phyloP scores from a whole-genome alignment of 2,797 vertebrate genomes.

The Margarornis squamiger region DNA sequence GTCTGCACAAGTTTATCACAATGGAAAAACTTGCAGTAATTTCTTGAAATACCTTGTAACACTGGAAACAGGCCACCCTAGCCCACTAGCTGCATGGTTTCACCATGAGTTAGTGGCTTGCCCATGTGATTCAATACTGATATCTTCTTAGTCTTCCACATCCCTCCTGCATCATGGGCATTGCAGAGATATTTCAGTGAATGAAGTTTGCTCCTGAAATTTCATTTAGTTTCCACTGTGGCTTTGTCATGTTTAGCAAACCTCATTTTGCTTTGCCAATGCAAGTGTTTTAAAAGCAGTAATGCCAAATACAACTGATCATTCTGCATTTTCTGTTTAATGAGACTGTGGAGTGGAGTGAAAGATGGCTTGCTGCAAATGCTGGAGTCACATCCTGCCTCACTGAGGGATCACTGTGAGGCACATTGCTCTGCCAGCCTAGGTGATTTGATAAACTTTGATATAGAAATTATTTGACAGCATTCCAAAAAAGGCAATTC shows the following conservation, averaged over 20 bases:
- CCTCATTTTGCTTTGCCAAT: not conserved
- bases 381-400: not conserved
- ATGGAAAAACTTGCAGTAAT: not conserved
- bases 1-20: not conserved
- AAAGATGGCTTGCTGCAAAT: not conserved
- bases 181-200: rapidly evolving
- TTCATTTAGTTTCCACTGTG: rapidly evolving
- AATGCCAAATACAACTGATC: not conserved
- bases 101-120: not conserved
- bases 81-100: not conserved
- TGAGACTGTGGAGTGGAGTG: not conserved
- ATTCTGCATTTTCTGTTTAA: not conserved
- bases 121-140: rapidly evolving
- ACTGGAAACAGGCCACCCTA: not conserved
- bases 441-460: not conserved
- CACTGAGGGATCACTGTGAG: not conserved
- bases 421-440: not conserved
- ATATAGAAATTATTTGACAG: not conserved
- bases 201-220: not conserved
- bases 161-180: not conserved
- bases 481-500: not conserved
- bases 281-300: not conserved
- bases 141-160: not conserved
- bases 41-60: not conserved
- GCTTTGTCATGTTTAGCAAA: not conserved